Conservation (phyloP, 1,140 invertebrate species). For the Solenopsis fugax region DNA sequence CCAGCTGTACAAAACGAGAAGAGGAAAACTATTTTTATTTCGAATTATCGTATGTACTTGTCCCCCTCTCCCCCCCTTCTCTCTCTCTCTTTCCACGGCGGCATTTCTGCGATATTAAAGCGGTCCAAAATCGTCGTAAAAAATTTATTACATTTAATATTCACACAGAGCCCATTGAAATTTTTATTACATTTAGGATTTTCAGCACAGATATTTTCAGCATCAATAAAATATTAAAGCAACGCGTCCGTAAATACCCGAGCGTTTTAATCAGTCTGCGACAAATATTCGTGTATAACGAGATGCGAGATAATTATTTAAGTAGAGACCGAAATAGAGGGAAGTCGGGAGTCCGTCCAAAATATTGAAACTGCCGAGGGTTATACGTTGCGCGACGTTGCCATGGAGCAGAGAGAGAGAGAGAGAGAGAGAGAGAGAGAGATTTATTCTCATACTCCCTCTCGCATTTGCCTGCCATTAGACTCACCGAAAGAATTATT, state of each 20-base stretch:
- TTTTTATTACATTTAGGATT: neutral
- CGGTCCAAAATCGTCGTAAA: neutral
- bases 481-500: neutral
- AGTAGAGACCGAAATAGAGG: conserved; percentile 12
- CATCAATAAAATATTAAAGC: conserved; percentile 16
- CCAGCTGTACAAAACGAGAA: neutral
- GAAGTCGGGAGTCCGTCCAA: neutral
- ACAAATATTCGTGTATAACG: neutral
- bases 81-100: neutral
- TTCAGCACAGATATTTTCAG: conserved; percentile 1
- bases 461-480: neutral
- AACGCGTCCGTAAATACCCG: neutral
- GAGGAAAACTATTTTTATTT: conserved; percentile 15
- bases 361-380: neutral
- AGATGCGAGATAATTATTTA: conserved; percentile 13
- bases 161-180: neutral
- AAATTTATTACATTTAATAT: conserved; percentile 23
- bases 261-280: conserved; percentile 15
- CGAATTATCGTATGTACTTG: neutral
- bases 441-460: neutral
- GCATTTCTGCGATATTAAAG: neutral
- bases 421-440: too few relatives aligned
- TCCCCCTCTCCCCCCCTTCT: neutral
- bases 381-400: neutral
- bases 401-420: too few relatives aligned